Evolutionary conservation across 2,113 vertebrate genomes (phyloP).

Genomic region (Gymnorhina tibicen): DNA sequence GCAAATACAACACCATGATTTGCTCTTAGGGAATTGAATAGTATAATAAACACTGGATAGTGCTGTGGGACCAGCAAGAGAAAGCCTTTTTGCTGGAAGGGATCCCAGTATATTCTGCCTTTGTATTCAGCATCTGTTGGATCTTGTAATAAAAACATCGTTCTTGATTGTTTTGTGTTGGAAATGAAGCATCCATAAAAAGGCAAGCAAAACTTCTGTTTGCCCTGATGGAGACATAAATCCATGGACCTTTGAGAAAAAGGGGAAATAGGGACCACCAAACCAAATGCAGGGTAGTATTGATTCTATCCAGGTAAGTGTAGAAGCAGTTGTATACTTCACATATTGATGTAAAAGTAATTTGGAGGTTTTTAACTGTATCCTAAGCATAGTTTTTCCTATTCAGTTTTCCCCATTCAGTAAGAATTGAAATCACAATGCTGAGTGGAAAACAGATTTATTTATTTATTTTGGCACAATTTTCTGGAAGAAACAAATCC

Average conservation of each 20-base stretch:
- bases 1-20: background rate
- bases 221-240: background rate
- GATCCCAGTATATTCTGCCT: background rate
- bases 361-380: background rate
- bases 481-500: background rate
- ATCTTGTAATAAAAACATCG: background rate
- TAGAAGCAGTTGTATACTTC: background rate
- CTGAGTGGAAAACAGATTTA: background rate
- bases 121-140: background rate
- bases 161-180: background rate
- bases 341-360: background rate
- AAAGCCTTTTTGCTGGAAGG: background rate
- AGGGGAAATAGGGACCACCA: background rate
- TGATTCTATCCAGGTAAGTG: background rate
- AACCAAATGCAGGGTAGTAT: background rate
- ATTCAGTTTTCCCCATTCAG: background rate
- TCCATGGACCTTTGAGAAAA: background rate
- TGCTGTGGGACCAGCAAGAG: background rate
- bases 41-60: background rate
- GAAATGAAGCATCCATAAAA: background rate
- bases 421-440: background rate
- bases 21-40: background rate
- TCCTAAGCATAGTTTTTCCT: background rate
- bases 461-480: background rate
- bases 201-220: background rate